A percentile compares a stretch with the other conserved stretches of the same genome.
Evolutionary conservation across 2,113 vertebrate genomes (phyloP).

Genomic region (Daphoenositta chrysoptera): DNA sequence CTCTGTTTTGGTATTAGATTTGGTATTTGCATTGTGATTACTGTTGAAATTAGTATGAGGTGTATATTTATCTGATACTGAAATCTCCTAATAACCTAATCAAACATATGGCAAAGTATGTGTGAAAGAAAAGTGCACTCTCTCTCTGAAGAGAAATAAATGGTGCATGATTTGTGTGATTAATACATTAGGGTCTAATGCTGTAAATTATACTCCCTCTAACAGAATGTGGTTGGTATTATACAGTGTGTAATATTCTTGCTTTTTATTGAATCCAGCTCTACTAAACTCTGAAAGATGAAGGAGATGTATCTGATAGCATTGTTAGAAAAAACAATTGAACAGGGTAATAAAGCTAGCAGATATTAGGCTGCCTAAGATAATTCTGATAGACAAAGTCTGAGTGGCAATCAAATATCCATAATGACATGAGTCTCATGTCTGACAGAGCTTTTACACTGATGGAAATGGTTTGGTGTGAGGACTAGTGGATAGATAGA

Average conservation of each 20-base stretch:
- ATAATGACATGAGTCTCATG: rapidly evolving
- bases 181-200: neutral
- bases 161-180: neutral
- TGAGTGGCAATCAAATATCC: neutral
- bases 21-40: neutral
- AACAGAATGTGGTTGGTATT: neutral
- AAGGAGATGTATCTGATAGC: neutral
- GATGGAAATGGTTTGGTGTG: neutral
- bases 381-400: neutral
- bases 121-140: neutral
- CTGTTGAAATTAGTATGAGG: neutral
- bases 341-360: neutral
- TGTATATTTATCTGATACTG: neutral
- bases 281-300: neutral
- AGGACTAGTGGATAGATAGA: neutral
- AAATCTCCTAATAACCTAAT: neutral
- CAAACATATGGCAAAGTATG: neutral
- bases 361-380: neutral
- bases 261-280: neutral
- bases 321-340: neutral
- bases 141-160: neutral
- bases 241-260: neutral
- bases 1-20: neutral
- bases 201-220: neutral
- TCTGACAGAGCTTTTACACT: neutral